Evolutionary conservation across 2,113 vertebrate species (phyloP).

Genomic region (Lonchura striata): DNA sequence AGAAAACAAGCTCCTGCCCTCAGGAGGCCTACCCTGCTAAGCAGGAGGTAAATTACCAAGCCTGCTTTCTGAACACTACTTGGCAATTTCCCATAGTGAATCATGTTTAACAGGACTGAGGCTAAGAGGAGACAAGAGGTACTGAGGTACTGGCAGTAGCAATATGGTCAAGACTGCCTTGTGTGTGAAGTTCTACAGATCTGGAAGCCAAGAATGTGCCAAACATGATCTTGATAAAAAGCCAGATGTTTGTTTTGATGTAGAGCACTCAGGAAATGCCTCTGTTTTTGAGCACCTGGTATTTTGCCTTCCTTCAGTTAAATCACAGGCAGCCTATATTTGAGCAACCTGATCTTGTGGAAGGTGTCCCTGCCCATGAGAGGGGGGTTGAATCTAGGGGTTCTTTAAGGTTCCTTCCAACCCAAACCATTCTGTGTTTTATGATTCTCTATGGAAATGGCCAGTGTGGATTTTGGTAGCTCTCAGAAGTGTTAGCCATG

Average conservation of each 20-base stretch:
- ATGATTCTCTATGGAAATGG: not conserved
- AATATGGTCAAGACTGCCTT: not conserved
- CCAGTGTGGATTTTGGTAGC: not conserved
- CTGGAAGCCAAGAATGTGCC: not conserved
- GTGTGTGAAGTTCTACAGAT: not conserved
- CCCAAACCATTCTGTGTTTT: not conserved
- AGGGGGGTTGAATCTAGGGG: not conserved
- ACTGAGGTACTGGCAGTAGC: not conserved
- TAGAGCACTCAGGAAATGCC: not conserved
- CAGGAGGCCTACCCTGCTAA: constrained; percentile 78
- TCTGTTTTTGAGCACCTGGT: not conserved
- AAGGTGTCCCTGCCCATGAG: not conserved
- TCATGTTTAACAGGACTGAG: not conserved
- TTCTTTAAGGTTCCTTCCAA: not conserved
- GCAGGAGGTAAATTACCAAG: constrained; percentile 76
- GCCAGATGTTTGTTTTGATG: not conserved
- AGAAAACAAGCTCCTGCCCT: constrained; percentile 70
- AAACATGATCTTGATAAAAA: not conserved
- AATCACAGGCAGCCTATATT: not conserved
- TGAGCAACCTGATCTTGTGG: not conserved
- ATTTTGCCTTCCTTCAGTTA: not conserved
- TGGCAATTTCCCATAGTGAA: not conserved
- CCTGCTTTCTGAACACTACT: not conserved
- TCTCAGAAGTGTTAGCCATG: not conserved
- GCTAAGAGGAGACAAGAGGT: not conserved